Conservation (phyloP, 2,888 invertebrate genomes). For the Diadegma fenestrale region DNA sequence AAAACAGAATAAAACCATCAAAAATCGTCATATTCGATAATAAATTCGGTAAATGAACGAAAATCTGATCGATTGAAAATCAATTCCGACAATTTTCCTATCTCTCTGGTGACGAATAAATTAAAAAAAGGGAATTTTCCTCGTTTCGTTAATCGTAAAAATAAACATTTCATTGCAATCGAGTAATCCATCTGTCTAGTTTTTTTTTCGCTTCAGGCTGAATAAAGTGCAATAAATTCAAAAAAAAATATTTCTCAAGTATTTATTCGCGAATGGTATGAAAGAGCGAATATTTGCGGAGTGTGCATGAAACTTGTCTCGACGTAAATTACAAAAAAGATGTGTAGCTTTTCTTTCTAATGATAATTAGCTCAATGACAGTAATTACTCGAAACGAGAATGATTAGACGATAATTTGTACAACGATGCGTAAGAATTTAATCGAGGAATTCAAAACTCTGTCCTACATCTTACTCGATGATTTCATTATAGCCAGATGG, state of each 20-base stretch:
- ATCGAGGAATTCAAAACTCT: slow-evolving; percentile 11
- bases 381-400: background rate
- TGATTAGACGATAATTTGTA: slow-evolving; percentile 5
- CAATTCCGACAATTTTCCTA: background rate
- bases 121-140: background rate
- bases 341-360: background rate
- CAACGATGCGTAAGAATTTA: slow-evolving; percentile 9
- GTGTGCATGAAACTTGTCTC: background rate
- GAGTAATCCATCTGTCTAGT: background rate
- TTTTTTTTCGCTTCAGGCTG: background rate
- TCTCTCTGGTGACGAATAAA: background rate
- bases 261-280: background rate
- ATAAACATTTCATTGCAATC: background rate
- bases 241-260: background rate
- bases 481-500: slow-evolving; percentile 21
- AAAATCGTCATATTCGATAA: background rate
- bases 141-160: background rate
- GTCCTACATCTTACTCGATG: slow-evolving; percentile 30
- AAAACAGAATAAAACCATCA: background rate
- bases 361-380: slow-evolving; percentile 6
- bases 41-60: background rate
- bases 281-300: background rate
- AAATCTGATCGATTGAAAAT: background rate
- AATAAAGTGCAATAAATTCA: background rate
- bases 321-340: background rate